A percentile compares a stretch with the other conserved stretches of the same genome.
Evolutionary conservation across 2,113 vertebrate species (phyloP).

Genomic region (Lophius piscatorius): DNA sequence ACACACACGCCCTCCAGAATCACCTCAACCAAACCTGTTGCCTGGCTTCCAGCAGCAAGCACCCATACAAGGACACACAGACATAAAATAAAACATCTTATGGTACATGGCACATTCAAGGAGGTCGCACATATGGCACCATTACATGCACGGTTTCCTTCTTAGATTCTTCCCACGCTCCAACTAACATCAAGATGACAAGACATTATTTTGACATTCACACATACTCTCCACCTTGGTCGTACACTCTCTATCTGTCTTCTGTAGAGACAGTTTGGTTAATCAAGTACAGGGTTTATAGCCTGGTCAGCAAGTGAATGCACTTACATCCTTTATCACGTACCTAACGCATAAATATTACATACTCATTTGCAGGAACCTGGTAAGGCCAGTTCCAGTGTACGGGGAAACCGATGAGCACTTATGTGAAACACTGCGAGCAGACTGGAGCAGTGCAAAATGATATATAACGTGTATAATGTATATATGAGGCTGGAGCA

Average conservation of each 20-base stretch:
- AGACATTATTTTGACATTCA: conserved; percentile 72
- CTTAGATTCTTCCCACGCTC: conserved; percentile 49
- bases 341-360: conserved; percentile 64
- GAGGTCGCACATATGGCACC: conserved; percentile 74
- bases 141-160: conserved; percentile 74
- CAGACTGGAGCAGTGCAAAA: conserved; percentile 10
- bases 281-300: conserved; percentile 63
- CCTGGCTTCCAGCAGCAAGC: conserved; percentile 47
- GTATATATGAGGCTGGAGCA: background rate
- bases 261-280: conserved; percentile 45
- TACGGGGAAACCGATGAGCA: conserved; percentile 18
- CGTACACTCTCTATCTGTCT: conserved; percentile 13
- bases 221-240: conserved; percentile 34
- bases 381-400: conserved; percentile 31
- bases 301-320: conserved; percentile 69
- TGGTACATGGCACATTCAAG: conserved; percentile 71
- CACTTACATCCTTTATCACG: conserved; percentile 57
- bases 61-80: conserved; percentile 38
- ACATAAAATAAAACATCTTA: conserved; percentile 52
- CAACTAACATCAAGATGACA: conserved; percentile 63
- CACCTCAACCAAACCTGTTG: conserved; percentile 67
- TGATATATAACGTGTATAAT: background rate
- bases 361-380: conserved; percentile 66
- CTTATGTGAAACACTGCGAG: conserved; percentile 15
- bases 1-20: conserved; percentile 57